Evolutionary conservation across 1,140 invertebrate genomes (phyloP), one percentile per base, ranked within the genome.

Genomic region (Drosophila ercepeae): DNA sequence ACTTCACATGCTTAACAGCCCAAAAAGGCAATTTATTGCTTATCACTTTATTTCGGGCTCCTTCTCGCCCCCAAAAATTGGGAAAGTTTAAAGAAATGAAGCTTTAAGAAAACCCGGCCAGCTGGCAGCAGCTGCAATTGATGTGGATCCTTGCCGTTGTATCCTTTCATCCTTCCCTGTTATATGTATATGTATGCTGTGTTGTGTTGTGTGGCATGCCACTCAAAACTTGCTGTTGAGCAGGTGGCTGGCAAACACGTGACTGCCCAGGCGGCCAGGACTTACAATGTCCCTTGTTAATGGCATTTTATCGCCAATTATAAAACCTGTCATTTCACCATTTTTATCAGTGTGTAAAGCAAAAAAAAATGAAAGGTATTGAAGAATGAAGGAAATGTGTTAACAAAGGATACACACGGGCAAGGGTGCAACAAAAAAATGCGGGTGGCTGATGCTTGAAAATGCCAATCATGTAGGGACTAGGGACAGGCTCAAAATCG

Each of bases 231-330:
- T 41, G 46, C 61, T 32, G 29, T n/a, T 32, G 61, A 27, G 48
- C 60, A 68, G 60, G 64, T 68, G 64, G 57, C 58, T 58, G 54
- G 54, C 46, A 39, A 50, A 78, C 78, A 83, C 78, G 78, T 83
- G 61, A 78, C 44, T 9, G 39, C 7, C 50, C 74, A 18, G 14
- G 16, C 27, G 54, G 54, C 32, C 36, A 46, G 32, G 45, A 39
- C 51, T 34, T 44, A 57, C 63, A 75, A 54, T 68, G 79, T 64
- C 50, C 53, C 72, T 75, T 67, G 81, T 65, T 82, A 86, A 82
- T 86, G 77, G 77, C 82, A 86, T 86, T 86, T 86, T 82, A 86
- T 77, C 77, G 74, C 64, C 82, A 86, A 88, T 88, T 88, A 86
- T 88, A 82, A 86, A 82, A 77, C 49, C 82, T 86, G 82, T 74